These are phyloP conservation scores for Meghimatium bilineatum DNA, from an alignment of 2,888 invertebrate species.

Conservation along the genomic window DNA sequence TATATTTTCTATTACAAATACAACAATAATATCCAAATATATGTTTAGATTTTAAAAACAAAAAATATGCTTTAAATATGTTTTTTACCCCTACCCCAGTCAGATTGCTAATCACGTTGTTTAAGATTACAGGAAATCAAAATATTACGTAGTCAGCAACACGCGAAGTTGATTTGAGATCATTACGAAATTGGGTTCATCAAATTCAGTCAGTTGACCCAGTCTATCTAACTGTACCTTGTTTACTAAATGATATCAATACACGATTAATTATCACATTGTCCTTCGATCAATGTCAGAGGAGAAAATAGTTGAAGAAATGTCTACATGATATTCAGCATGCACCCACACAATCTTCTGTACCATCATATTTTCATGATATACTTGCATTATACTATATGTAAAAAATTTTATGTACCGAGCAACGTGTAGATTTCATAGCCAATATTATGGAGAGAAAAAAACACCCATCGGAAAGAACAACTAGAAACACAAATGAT, in stretches of 20 bases:
- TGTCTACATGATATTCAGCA: not conserved
- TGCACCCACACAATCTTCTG: not conserved
- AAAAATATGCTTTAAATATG: no score
- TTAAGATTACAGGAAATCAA: not conserved
- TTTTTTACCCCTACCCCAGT: not conserved
- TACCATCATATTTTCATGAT: no score
- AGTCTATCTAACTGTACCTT: no score
- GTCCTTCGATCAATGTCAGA: not conserved
- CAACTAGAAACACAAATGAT: no score
- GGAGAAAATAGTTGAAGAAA: not conserved
- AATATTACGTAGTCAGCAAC: not conserved
- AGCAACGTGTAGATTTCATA: no score
- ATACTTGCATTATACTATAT: no score
- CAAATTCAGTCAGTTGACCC: not conserved
- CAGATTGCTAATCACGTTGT: not conserved
- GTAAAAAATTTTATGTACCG: no score
- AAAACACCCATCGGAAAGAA: no score
- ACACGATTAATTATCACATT: not conserved
- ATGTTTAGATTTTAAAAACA: no score
- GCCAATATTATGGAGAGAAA: no score
- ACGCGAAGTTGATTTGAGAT: not conserved
- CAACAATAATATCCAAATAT: no score
- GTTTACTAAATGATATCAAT: not conserved
- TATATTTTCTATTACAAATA: no score
- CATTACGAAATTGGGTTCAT: not conserved